A percentile compares a stretch with the other conserved stretches of the same genome.
Conservation (phyloP, 2,888 invertebrate species). For the Acrocera orbiculus region DNA sequence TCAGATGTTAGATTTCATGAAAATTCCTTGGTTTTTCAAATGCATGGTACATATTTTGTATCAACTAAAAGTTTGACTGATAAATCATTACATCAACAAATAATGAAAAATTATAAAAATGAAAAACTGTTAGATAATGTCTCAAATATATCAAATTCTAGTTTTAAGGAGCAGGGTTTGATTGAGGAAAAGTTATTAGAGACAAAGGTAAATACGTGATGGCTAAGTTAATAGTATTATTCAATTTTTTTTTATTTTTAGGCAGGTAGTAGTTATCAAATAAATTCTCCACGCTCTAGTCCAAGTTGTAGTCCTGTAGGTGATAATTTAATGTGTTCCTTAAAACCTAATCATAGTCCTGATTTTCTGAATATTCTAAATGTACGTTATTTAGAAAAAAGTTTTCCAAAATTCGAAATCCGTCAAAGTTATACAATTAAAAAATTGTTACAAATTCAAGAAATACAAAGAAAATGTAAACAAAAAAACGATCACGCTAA, state of each 20-base stretch:
- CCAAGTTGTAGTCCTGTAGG: constrained; percentile 21
- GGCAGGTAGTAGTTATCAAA: no score
- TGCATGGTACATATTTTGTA: constrained; percentile 76
- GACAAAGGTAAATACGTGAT: no score
- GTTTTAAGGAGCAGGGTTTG: no score
- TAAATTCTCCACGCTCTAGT: constrained; percentile 23
- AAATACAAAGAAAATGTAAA: constrained; percentile 52
- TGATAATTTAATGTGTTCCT: neutral
- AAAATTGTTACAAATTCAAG: constrained; percentile 50
- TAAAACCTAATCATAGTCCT: neutral
- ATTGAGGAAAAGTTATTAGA: no score
- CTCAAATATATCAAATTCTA: neutral
- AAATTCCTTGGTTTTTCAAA: constrained; percentile 59
- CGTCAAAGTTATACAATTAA: constrained; percentile 54
- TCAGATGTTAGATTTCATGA: constrained; percentile 18
- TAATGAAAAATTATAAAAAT: constrained; percentile 18
- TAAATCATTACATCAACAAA: constrained; percentile 19
- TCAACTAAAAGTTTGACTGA: constrained; percentile 32
- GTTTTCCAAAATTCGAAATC: constrained; percentile 42
- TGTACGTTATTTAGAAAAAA: constrained; percentile 23
- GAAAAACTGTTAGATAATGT: no score
- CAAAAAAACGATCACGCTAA: constrained; percentile 46
- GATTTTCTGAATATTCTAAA: constrained; percentile 19
- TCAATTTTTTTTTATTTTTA: no score
- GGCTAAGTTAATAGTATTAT: no score